These are phyloP conservation scores for Opisthograptis luteolata DNA, from an alignment of 2,888 invertebrate genomes.

Conservation along the genomic window DNA sequence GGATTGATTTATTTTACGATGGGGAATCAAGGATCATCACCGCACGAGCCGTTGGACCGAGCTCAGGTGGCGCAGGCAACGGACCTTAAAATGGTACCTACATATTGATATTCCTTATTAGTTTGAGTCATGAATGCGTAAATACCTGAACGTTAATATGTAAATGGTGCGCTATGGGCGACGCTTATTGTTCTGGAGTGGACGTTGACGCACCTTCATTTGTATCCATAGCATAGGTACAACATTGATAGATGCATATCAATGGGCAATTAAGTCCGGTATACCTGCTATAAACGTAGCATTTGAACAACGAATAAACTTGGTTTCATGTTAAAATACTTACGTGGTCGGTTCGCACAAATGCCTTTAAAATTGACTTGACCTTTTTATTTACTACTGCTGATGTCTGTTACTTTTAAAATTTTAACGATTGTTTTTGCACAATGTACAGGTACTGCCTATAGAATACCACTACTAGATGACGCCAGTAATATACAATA, in stretches of 20 bases:
- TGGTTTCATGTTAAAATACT: too few relatives aligned
- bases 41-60: constrained; percentile 92
- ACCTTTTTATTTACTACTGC: too few relatives aligned
- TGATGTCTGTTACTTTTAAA: too few relatives aligned
- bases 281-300: background rate
- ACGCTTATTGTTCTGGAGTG: constrained; percentile 19
- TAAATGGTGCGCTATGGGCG: constrained; percentile 21
- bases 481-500: too few relatives aligned
- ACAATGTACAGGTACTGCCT: too few relatives aligned
- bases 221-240: constrained; percentile 13
- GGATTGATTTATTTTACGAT: constrained; percentile 68
- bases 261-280: constrained; percentile 14
- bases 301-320: background rate
- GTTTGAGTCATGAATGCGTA: constrained; percentile 42
- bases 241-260: constrained; percentile 13
- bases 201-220: constrained; percentile 24
- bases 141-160: constrained; percentile 24
- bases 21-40: constrained; percentile 93
- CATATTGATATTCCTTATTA: constrained; percentile 51
- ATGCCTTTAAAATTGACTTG: too few relatives aligned
- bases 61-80: constrained; percentile 79
- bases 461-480: too few relatives aligned
- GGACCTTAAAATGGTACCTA: constrained; percentile 77
- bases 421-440: too few relatives aligned
- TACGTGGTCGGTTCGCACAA: too few relatives aligned